Evolutionary conservation across 1,140 invertebrate genomes (phyloP).

Genomic region (Achroia grisella): DNA sequence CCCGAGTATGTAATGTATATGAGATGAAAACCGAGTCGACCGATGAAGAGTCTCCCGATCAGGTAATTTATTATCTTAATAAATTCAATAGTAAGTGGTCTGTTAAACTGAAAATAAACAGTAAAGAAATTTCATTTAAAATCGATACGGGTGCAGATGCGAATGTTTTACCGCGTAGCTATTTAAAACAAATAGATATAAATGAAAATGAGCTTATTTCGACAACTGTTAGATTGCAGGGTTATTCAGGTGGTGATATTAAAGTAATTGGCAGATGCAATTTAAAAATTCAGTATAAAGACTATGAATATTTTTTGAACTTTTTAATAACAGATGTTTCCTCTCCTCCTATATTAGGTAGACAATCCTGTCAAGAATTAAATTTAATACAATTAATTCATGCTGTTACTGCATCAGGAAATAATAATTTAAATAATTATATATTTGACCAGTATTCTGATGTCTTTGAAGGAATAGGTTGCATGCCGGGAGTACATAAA

Average conservation of each 20-base stretch:
- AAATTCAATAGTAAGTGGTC: neutral
- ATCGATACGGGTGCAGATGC: conserved; percentile 18
- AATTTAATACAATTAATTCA: conserved; percentile 11
- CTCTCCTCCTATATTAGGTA: conserved; percentile 11
- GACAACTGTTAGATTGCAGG: conserved; percentile 4
- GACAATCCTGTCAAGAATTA: conserved; percentile 10
- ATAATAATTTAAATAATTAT: neutral
- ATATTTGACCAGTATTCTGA: conserved; percentile 9
- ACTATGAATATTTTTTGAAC: conserved; percentile 6
- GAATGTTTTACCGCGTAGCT: conserved; percentile 11
- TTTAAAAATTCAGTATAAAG: conserved; percentile 12
- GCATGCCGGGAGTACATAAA: conserved; percentile 16
- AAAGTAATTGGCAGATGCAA: conserved; percentile 9
- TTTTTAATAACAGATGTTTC: conserved; percentile 12
- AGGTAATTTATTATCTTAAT: conserved; percentile 8
- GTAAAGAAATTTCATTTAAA: conserved; percentile 13
- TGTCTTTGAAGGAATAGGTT: conserved; percentile 18
- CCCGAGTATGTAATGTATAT: neutral
- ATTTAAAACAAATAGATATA: conserved; percentile 4
- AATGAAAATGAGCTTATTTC: neutral
- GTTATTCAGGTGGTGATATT: conserved; percentile 15
- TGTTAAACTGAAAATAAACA: conserved; percentile 5
- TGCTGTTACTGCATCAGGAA: neutral
- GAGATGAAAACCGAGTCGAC: neutral
- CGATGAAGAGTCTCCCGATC: no score